Conservation (phyloP, 2,888 invertebrate species). For the Eristalis arbustorum region DNA sequence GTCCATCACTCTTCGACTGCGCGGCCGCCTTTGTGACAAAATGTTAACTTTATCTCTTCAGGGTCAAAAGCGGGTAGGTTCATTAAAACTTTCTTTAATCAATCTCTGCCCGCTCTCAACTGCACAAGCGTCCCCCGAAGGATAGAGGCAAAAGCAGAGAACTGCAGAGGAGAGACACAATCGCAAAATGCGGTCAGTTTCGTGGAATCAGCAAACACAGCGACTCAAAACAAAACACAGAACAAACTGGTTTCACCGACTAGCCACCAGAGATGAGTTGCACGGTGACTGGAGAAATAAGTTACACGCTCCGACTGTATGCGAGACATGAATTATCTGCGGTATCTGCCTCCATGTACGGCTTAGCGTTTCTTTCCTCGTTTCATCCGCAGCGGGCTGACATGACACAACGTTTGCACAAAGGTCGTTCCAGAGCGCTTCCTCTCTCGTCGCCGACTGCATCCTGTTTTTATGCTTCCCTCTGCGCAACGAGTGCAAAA, state of each 20-base stretch:
- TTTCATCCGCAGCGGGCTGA: slow-evolving; percentile 27
- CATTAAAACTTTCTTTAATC: slow-evolving; percentile 64
- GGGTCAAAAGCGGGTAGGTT: slow-evolving; percentile 47
- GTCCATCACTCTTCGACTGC: not conserved
- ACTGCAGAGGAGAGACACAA: slow-evolving; percentile 11
- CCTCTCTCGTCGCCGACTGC: not conserved
- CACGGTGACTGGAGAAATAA: slow-evolving; percentile 42
- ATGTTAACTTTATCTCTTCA: slow-evolving; percentile 33
- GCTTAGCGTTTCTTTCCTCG: not conserved
- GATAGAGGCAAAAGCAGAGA: slow-evolving; percentile 4
- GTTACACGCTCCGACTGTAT: slow-evolving; percentile 28
- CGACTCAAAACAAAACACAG: slow-evolving; percentile 25
- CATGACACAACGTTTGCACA: slow-evolving; percentile 45
- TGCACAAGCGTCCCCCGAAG: not conserved
- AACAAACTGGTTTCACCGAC: slow-evolving; percentile 8
- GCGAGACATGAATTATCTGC: not conserved
- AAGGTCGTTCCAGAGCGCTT: slow-evolving; percentile 48
- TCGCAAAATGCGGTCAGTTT: slow-evolving; percentile 62
- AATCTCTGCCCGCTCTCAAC: not conserved
- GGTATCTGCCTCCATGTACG: not conserved
- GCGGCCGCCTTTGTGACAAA: not conserved
- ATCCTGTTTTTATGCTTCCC: not conserved
- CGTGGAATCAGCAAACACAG: slow-evolving; percentile 30
- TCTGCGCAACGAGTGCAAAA: not conserved
- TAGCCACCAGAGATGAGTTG: slow-evolving; percentile 6